Evolutionary conservation across 2,797 vertebrate genomes (phyloP), one percentile per base, ranked within the genome.

Genomic region (Myripristis jacobus): DNA sequence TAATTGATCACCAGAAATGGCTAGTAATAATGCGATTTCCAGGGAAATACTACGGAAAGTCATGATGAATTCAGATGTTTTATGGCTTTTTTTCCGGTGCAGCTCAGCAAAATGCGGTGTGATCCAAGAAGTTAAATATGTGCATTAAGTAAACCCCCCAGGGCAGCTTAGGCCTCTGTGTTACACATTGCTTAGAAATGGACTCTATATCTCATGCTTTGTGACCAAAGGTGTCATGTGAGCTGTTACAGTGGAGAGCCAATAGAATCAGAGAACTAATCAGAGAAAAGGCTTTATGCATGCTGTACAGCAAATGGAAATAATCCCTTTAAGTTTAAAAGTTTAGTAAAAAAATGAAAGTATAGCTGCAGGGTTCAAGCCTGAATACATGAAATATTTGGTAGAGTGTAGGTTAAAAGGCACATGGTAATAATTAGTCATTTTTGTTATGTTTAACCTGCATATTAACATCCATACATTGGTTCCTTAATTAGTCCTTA

Each of bases 51-150:
- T 53, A 29, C 29, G 18, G 6, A 18, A 22, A 66, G 50, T 2
- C n/a, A 27, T 68, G 55, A 73, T 70, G 64, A 52, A 83, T 85
- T 66, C 52, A 24, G 63, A 58, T 66, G 57, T 76, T 82, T 66
- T 68, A 75, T 68, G 21, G 52, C 48, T 44, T 62, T 43, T 73
- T 73, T 70, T 31, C n/a, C n/a, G 38, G 31, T 52, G 57, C 69
- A 66, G 52, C 80, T 82, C 75, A 77, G 44, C 67, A 75, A 70
- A 66, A 70, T 24, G 4, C 7, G 25, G 34, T 43, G 44, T 54
- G 47, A 74, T 70, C 69, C 48, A 72, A 70, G 41, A 44, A 65
- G 56, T 70, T 53, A 71, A 82, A 75, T 62, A 67, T 29, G 62
- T 65, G 61, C 19, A 53, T 58, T 74, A 63, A 44, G 46, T 57